These are phyloP conservation scores for Troides helena DNA, from an alignment of 2,888 invertebrate species.

Conservation along the genomic window DNA sequence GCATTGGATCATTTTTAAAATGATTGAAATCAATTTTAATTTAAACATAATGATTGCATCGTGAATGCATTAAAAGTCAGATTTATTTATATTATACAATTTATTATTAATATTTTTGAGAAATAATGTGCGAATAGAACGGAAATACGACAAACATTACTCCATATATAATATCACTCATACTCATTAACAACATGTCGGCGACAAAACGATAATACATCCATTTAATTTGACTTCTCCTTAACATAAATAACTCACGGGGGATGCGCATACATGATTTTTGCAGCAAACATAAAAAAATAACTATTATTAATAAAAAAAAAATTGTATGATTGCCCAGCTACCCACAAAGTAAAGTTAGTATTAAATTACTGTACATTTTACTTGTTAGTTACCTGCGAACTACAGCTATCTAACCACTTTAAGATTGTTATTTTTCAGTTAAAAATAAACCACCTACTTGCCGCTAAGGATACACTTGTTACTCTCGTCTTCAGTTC, in stretches of 20 bases:
- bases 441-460: conserved; percentile 45
- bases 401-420: conserved; percentile 67
- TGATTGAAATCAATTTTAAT: conserved; percentile 40
- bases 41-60: conserved; percentile 49
- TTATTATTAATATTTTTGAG: conserved; percentile 57
- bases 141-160: conserved; percentile 35
- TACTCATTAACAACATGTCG: conserved; percentile 34
- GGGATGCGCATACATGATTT: conserved; percentile 63
- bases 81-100: conserved; percentile 59
- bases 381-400: conserved; percentile 63
- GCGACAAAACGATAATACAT: conserved; percentile 32
- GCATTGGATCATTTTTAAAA: conserved; percentile 36
- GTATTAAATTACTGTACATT: conserved; percentile 76
- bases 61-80: conserved; percentile 75
- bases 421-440: conserved; percentile 43
- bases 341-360: conserved; percentile 78
- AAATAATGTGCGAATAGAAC: conserved; percentile 44
- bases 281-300: conserved; percentile 58
- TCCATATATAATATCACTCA: conserved; percentile 35
- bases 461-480: conserved; percentile 47
- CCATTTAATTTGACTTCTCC: conserved; percentile 43
- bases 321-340: conserved; percentile 77
- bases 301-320: conserved; percentile 69
- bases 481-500: conserved; percentile 7
- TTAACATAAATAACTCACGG: conserved; percentile 55